These are phyloP conservation scores for Polylopha cassiicola DNA, from an alignment of 2,888 invertebrate genomes.

Conservation along the genomic window DNA sequence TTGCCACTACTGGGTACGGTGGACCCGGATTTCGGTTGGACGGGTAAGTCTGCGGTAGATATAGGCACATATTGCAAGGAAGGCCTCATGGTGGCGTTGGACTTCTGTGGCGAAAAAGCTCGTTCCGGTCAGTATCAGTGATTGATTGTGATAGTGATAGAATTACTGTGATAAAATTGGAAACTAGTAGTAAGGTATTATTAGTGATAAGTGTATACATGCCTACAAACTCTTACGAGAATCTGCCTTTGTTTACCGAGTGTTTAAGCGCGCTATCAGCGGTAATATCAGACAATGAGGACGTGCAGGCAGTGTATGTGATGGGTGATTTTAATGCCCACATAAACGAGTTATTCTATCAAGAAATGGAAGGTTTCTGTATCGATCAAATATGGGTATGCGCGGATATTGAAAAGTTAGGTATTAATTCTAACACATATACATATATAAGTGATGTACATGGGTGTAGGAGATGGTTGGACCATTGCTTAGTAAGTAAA, in stretches of 20 bases:
- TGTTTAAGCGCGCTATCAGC: background rate
- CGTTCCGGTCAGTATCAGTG: background rate
- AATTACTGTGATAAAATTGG: background rate
- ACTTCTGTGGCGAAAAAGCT: background rate
- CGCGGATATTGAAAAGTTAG: background rate
- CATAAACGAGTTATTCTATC: background rate
- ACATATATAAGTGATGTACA: background rate
- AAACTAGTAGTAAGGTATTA: background rate
- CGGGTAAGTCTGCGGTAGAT: background rate
- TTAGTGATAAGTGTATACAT: background rate
- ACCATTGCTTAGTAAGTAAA: constrained; percentile 1
- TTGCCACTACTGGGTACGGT: background rate
- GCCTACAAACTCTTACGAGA: background rate
- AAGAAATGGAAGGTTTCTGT: background rate
- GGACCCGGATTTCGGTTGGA: background rate
- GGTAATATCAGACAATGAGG: background rate
- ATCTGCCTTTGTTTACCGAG: background rate
- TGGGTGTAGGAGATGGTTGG: background rate
- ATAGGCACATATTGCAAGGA: background rate
- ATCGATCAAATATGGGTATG: background rate
- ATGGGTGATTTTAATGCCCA: too few species aligned
- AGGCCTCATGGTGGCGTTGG: constrained; percentile 2
- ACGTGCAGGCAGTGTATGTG: too few species aligned
- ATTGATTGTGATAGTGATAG: background rate
- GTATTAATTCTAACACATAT: background rate